Evolutionary conservation across 2,113 vertebrate species (phyloP).

Genomic region (Istiophorus platypterus): DNA sequence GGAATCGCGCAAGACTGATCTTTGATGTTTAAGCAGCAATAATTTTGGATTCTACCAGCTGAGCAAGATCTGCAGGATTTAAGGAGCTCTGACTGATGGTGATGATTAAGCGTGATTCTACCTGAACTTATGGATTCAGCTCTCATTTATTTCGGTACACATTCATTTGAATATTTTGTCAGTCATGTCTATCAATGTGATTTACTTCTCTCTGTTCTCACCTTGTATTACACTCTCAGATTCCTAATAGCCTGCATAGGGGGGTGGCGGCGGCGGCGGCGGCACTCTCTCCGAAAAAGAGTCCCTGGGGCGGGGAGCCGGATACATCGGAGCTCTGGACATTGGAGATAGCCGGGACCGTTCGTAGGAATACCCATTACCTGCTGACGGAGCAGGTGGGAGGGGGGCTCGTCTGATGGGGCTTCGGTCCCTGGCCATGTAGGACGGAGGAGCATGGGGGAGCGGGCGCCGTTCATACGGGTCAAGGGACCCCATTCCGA

Average conservation of each 20-base stretch:
- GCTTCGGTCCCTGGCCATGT: slow-evolving; percentile 91
- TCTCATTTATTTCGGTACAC: slow-evolving; percentile 2
- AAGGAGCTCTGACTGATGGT: slow-evolving; percentile 37
- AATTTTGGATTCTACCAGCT: slow-evolving; percentile 46
- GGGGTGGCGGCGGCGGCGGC: slow-evolving; percentile 73
- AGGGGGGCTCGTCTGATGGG: slow-evolving; percentile 88
- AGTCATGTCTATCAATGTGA: not conserved
- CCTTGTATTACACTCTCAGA: slow-evolving; percentile 71
- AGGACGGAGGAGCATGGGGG: slow-evolving; percentile 85
- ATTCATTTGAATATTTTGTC: not conserved
- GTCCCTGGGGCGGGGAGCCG: slow-evolving; percentile 87
- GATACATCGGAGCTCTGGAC: slow-evolving; percentile 88
- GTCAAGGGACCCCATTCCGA: slow-evolving; percentile 82
- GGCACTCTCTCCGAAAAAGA: slow-evolving; percentile 86
- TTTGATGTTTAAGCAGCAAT: slow-evolving; percentile 54
- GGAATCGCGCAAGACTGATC: slow-evolving; percentile 68
- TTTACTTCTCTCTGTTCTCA: slow-evolving; percentile 65
- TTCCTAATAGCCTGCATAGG: slow-evolving; percentile 81
- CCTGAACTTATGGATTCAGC: not conserved
- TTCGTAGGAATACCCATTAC: slow-evolving; percentile 92
- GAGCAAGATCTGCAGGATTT: slow-evolving; percentile 13
- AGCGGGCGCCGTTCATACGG: slow-evolving; percentile 90
- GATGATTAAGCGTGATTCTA: slow-evolving; percentile 29
- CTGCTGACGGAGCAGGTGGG: slow-evolving; percentile 82
- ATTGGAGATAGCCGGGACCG: slow-evolving; percentile 91